Evolutionary conservation across 2,113 vertebrate genomes (phyloP).

Genomic region (Amblyornis subalaris): DNA sequence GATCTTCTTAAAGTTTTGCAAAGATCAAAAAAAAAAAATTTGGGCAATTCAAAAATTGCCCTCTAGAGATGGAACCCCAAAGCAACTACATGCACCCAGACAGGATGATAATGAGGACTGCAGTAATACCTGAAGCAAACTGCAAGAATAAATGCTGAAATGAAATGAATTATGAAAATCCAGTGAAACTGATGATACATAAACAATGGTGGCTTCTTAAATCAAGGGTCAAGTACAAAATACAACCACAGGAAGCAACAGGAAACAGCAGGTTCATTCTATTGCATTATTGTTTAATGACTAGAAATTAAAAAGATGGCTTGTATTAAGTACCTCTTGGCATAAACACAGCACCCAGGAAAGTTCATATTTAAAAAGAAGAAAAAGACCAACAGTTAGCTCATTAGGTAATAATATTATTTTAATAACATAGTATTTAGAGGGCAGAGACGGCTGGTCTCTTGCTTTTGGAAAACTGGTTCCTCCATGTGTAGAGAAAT

Average conservation of each 20-base stretch:
- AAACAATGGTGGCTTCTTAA: neutral
- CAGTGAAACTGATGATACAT: neutral
- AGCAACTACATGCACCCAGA: neutral
- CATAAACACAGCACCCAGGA: neutral
- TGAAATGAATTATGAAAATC: neutral
- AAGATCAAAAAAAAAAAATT: neutral
- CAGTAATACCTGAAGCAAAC: neutral
- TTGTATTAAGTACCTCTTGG: neutral
- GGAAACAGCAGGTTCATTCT: neutral
- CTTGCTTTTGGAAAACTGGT: neutral
- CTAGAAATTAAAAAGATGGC: neutral
- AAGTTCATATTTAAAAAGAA: neutral
- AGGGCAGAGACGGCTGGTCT: neutral
- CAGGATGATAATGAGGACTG: neutral
- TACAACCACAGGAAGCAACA: neutral
- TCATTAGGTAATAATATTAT: neutral
- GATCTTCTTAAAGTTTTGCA: neutral
- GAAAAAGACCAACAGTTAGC: neutral
- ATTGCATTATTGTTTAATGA: neutral
- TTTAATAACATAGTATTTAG: neutral
- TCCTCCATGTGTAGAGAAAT: neutral
- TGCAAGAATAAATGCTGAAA: neutral
- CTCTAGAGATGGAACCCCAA: neutral
- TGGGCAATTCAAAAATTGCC: neutral
- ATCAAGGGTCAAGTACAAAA: neutral